phyloP scores from a whole-genome alignment of 2,888 invertebrate genomes.

The Pteria penguin region DNA sequence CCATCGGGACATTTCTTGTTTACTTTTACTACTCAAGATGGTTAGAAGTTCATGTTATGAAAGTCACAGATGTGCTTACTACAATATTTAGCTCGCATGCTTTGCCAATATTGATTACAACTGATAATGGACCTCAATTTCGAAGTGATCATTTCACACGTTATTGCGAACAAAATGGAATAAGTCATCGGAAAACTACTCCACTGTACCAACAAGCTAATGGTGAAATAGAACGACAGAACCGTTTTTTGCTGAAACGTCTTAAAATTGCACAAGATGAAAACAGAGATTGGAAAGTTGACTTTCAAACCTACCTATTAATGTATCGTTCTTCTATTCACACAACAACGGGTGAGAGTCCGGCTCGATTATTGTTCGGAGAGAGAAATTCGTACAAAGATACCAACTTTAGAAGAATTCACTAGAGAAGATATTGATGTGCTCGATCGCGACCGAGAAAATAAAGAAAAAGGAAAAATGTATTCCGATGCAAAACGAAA shows the following conservation, averaged over 20 bases:
- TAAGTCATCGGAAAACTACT: slow-evolving; percentile 43
- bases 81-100: slow-evolving; percentile 49
- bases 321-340: slow-evolving; percentile 25
- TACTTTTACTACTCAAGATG: slow-evolving; percentile 52
- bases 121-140: slow-evolving; percentile 53
- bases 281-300: slow-evolving; percentile 31
- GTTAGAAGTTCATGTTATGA: slow-evolving; percentile 45
- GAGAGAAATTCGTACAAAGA: slow-evolving; percentile 26
- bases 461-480: slow-evolving; percentile 35
- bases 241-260: slow-evolving; percentile 31
- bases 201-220: slow-evolving; percentile 50
- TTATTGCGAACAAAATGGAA: slow-evolving; percentile 36
- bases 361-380: slow-evolving; percentile 26
- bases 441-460: slow-evolving; percentile 30
- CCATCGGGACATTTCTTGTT: slow-evolving; percentile 44
- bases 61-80: slow-evolving; percentile 24
- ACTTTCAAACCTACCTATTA: slow-evolving; percentile 37
- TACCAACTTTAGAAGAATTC: background rate
- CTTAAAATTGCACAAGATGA: slow-evolving; percentile 34
- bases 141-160: slow-evolving; percentile 36
- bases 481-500: slow-evolving; percentile 38
- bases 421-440: slow-evolving; percentile 9
- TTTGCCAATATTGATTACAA: slow-evolving; percentile 43
- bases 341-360: slow-evolving; percentile 25
- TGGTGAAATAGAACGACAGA: slow-evolving; percentile 43